Evolutionary conservation across 2,888 invertebrate genomes (phyloP).

Genomic region (Tolmerus cingulatus): DNA sequence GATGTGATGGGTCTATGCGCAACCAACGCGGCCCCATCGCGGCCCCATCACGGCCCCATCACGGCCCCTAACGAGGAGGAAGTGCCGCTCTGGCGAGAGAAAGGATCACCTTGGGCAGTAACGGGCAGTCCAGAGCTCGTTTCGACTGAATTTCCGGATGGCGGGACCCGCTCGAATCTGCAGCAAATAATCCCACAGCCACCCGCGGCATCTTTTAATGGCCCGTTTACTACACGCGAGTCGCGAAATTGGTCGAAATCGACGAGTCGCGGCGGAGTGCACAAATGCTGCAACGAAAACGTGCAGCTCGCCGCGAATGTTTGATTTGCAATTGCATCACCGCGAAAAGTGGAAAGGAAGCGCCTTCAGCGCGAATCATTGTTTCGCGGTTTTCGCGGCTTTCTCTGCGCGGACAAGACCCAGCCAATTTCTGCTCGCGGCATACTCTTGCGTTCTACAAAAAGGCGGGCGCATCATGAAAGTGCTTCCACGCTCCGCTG

Average conservation of each 20-base stretch:
- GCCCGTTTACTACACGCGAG: slow-evolving; percentile 1
- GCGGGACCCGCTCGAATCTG: neutral
- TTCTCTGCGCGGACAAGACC: neutral
- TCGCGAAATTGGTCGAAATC: neutral
- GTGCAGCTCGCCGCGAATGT: slow-evolving; percentile 17
- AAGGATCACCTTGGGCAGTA: slow-evolving; percentile 7
- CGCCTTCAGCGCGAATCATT: neutral
- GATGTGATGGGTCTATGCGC: neutral
- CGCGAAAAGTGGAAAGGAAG: neutral
- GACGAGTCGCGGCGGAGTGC: neutral
- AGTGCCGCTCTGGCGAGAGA: neutral
- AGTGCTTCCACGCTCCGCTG: slow-evolving; percentile 1
- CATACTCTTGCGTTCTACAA: neutral
- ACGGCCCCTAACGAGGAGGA: slow-evolving; percentile 14
- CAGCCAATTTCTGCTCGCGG: neutral
- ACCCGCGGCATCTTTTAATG: slow-evolving; percentile 1
- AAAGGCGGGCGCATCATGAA: neutral
- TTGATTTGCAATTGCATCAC: slow-evolving; percentile 32
- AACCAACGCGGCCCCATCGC: neutral
- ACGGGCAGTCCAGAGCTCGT: neutral
- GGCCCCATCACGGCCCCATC: neutral
- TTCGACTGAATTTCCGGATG: slow-evolving; percentile 5
- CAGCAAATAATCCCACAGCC: slow-evolving; percentile 5
- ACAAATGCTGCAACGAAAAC: neutral
- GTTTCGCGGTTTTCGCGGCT: neutral